Base-by-base conservation (phyloP, 2,888 invertebrate species). In the Cantharis rufa region DNA sequence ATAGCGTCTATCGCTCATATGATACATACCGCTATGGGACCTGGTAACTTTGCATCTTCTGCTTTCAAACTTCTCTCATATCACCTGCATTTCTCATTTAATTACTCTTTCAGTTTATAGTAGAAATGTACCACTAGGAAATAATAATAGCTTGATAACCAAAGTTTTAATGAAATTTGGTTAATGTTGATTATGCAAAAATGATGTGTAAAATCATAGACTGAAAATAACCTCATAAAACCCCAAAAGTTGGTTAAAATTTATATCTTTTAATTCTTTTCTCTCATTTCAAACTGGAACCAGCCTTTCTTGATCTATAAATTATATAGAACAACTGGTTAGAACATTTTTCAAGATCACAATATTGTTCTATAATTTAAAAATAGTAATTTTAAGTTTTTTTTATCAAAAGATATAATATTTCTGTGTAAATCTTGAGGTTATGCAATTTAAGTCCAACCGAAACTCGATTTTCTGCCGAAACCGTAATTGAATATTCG, bases 11-110 rank as follows among this genome's bases (percentile, higher is more conserved):
- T 75, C 27, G 80, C 72, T 77, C 80, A 78, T 80, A 84, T 84
- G 84, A 84, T 85, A 84, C 83, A 84, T 84, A 83, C 80, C 82
- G 82, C 80, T 79, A 69, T 76, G 81, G 80, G 78, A 81, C 74
- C 80, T 80, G 81, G 82, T 82, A 83, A 77, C 72, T 71, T 81
- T 80, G 78, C 78, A 78, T 82, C 81, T 83, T 80, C 78, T 74
- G 70, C 74, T 70, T 78, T 79, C 75, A 69, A 78, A 79, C 79
- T 79, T 78, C 80, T 76, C 76, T 72, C 69, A 76, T 78, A 76
- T 76, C 72, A 79, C 79, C 78, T 78, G 75, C 75, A 69, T 74
- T 71, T 73, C 80, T 73, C 70, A 48, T 69, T 70, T 80, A 80
- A 80, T 80, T 76, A 76, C 73, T 71, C 71, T 74, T 74, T 32